phyloP scores from a whole-genome alignment of 2,113 vertebrate species.

The Beaufortia kweichowensis region DNA sequence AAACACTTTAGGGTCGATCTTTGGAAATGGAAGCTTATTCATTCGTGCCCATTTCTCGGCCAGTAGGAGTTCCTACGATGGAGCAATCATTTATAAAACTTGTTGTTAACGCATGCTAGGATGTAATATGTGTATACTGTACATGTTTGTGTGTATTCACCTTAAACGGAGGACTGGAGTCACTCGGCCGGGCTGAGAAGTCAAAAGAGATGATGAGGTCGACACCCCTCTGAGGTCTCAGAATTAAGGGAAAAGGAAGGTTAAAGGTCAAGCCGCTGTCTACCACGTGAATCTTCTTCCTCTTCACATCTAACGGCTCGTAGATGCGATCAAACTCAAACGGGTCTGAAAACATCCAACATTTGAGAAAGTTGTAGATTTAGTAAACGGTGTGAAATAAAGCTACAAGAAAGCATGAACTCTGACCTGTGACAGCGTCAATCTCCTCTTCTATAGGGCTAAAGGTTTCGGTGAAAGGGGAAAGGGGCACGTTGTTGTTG shows the following conservation, averaged over 20 bases:
- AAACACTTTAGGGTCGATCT: constrained; percentile 96
- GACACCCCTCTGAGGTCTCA: constrained; percentile 86
- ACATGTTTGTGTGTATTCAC: constrained; percentile 61
- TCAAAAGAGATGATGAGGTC: constrained; percentile 97
- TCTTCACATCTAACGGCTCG: constrained; percentile 95
- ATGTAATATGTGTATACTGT: not conserved
- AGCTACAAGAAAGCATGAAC: not conserved
- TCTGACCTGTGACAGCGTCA: constrained; percentile 84
- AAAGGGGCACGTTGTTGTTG: constrained; percentile 81
- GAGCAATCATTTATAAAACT: constrained; percentile 2
- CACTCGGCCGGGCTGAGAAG: constrained; percentile 92
- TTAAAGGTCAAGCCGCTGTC: constrained; percentile 97
- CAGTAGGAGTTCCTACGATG: constrained; percentile 86
- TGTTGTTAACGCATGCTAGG: not conserved
- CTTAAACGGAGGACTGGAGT: constrained; percentile 96
- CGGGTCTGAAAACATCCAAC: constrained; percentile 77
- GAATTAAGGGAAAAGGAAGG: constrained; percentile 89
- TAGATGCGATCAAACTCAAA: constrained; percentile 96
- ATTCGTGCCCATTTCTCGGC: constrained; percentile 98
- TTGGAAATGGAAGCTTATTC: constrained; percentile 97
- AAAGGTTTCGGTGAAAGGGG: constrained; percentile 69
- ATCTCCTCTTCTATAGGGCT: constrained; percentile 80
- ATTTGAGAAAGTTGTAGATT: not conserved
- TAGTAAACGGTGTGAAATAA: not conserved
- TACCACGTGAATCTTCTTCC: constrained; percentile 96